Conservation (phyloP, 1,140 invertebrate genomes). For the Dendrolimus kikuchii region DNA sequence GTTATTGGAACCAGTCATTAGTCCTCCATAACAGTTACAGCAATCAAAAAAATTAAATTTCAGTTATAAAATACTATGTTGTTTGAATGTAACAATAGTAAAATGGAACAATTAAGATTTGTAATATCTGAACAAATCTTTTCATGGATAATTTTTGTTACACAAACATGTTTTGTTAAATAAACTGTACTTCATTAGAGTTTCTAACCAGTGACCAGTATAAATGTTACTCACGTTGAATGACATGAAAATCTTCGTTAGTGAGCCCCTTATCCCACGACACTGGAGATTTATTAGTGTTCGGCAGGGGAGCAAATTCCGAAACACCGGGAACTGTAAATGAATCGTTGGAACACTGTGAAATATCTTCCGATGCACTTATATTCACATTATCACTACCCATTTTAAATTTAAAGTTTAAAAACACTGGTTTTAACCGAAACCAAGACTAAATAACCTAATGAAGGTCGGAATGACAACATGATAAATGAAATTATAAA, state of each 20-base stretch:
- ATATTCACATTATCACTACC: constrained; percentile 39
- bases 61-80: too few species aligned
- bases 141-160: background rate
- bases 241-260: constrained; percentile 78
- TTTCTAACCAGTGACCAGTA: background rate
- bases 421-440: constrained; percentile 56
- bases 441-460: constrained; percentile 27
- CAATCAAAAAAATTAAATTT: too few species aligned
- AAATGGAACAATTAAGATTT: too few species aligned
- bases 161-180: background rate
- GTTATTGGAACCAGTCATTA: too few species aligned
- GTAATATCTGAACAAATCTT: too few species aligned
- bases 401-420: constrained; percentile 50
- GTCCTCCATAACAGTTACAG: too few species aligned
- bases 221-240: constrained; percentile 77
- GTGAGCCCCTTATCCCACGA: constrained; percentile 74
- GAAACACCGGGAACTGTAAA: constrained; percentile 83
- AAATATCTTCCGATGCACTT: constrained; percentile 28
- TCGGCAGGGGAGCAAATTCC: constrained; percentile 76
- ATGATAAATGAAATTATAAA: constrained; percentile 37
- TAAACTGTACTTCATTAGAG: background rate
- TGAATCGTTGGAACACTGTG: constrained; percentile 46
- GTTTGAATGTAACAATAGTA: too few species aligned
- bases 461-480: constrained; percentile 40
- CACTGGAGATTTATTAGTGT: constrained; percentile 61